phyloP scores from a whole-genome alignment of 2,113 vertebrate genomes.

The Nematolebias whitei region DNA sequence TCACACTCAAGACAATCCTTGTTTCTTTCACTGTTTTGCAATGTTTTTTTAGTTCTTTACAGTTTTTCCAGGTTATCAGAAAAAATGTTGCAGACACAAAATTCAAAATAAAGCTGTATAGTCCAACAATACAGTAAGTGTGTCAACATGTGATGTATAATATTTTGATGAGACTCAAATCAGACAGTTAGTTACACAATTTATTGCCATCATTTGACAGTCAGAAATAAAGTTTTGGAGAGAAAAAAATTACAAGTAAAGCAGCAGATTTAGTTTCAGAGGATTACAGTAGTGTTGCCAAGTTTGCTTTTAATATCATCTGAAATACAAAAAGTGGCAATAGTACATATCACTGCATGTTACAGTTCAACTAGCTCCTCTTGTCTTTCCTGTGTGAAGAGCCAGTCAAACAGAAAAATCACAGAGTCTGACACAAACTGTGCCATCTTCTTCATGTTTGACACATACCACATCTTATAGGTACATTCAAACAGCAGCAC shows the following conservation, averaged over 20 bases:
- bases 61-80: too few relatives aligned
- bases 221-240: constrained; percentile 18
- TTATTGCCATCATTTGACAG: not conserved
- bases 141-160: too few relatives aligned
- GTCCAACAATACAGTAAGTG: too few relatives aligned
- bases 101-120: too few relatives aligned
- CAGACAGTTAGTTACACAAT: too few relatives aligned
- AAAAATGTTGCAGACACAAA: too few relatives aligned
- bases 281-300: not conserved
- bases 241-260: constrained; percentile 16
- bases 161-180: too few relatives aligned
- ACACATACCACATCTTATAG: constrained; percentile 78
- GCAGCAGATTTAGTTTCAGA: not conserved
- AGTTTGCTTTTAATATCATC: not conserved
- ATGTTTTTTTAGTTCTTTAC: too few relatives aligned
- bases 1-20: too few relatives aligned
- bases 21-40: too few relatives aligned
- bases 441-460: constrained; percentile 51
- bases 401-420: constrained; percentile 55
- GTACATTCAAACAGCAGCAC: constrained; percentile 53
- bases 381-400: constrained; percentile 66
- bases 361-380: constrained; percentile 74
- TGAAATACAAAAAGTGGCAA: constrained; percentile 1
- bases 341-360: not conserved
- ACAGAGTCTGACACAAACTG: constrained; percentile 49